phyloP scores from a whole-genome alignment of 2,888 invertebrate genomes.

The Coremacera marginata region DNA sequence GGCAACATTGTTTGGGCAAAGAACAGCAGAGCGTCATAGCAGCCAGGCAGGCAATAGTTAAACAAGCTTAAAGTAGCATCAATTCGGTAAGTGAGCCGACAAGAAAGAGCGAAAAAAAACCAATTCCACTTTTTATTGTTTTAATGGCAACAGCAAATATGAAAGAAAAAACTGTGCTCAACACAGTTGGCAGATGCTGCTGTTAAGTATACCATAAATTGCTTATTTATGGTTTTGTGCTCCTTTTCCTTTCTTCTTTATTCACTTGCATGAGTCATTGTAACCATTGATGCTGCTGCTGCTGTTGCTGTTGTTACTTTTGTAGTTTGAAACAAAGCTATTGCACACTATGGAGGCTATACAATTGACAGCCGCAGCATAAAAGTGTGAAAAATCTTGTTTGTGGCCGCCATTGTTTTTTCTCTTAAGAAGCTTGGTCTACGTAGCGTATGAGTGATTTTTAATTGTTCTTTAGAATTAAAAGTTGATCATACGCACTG shows the following conservation, averaged over 20 bases:
- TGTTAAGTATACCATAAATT: constrained; percentile 2
- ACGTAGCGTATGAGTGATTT: constrained; percentile 9
- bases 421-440: not conserved
- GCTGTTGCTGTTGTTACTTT: not conserved
- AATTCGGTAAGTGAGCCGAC: not conserved
- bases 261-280: not conserved
- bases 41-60: not conserved
- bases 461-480: not conserved
- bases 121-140: not conserved
- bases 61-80: not conserved
- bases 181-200: not conserved
- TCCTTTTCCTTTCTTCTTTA: not conserved
- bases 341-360: not conserved
- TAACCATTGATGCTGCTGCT: not conserved
- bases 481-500: constrained; percentile 5
- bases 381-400: not conserved
- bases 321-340: not conserved
- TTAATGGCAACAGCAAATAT: not conserved
- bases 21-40: not conserved
- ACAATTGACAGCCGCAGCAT: not conserved
- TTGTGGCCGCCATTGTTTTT: not conserved
- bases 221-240: not conserved
- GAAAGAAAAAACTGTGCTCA: not conserved
- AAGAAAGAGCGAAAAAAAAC: not conserved
- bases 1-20: not conserved